Conservation (phyloP, 2,797 vertebrate genomes). For the Clarias pachynema region DNA sequence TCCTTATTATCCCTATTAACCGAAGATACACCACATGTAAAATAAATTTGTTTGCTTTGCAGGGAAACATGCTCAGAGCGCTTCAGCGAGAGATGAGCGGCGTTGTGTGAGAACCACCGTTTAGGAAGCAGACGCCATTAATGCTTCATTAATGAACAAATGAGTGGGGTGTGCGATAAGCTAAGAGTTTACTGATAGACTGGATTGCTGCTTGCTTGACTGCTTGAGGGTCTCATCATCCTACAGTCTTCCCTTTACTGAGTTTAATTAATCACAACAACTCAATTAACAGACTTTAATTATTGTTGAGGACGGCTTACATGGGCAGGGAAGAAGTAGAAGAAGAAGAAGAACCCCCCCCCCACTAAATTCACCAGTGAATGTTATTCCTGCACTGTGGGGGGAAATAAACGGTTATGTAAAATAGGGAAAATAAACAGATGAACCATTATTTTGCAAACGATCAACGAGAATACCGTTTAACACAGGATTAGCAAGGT, state of each 20-base stretch:
- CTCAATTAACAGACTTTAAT: slow-evolving; percentile 61
- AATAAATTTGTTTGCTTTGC: not conserved
- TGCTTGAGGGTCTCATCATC: slow-evolving; percentile 43
- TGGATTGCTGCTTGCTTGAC: slow-evolving; percentile 49
- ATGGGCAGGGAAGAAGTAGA: not conserved
- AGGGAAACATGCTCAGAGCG: not conserved
- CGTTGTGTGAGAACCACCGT: not conserved
- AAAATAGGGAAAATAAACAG: slow-evolving; percentile 16
- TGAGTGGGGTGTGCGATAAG: slow-evolving; percentile 47
- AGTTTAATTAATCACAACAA: slow-evolving; percentile 58
- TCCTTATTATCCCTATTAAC: not conserved
- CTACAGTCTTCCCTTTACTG: slow-evolving; percentile 51
- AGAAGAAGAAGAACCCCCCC: too few species aligned
- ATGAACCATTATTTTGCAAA: slow-evolving; percentile 12
- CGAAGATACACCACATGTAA: not conserved
- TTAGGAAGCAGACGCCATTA: slow-evolving; percentile 45
- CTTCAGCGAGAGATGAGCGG: not conserved
- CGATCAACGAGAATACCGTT: slow-evolving; percentile 2
- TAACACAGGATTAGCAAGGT: slow-evolving; percentile 21
- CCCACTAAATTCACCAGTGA: slow-evolving; percentile 18
- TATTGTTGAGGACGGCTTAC: slow-evolving; percentile 44
- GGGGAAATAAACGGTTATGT: not conserved
- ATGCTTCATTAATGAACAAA: slow-evolving; percentile 54
- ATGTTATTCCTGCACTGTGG: not conserved
- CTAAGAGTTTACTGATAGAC: slow-evolving; percentile 47